Conservation (phyloP, 2,797 vertebrate species). For the Buphagus erythrorhynchus region DNA sequence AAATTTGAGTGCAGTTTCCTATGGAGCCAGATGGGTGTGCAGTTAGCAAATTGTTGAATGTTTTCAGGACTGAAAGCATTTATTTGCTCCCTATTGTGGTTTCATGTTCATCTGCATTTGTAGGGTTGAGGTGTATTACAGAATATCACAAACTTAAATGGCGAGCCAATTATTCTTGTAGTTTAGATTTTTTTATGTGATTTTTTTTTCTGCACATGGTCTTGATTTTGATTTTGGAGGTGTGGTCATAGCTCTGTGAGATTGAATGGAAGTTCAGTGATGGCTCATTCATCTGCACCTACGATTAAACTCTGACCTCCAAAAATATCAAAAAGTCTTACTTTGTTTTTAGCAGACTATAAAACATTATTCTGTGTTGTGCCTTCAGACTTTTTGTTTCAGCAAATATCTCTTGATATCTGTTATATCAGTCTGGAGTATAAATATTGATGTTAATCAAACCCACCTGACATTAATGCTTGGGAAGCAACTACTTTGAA, state of each 20-base stretch:
- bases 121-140: background rate
- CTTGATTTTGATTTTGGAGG: background rate
- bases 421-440: background rate
- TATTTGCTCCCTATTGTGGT: background rate
- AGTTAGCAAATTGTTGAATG: conserved; percentile 1
- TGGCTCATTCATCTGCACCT: background rate
- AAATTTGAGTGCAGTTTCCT: conserved; percentile 31
- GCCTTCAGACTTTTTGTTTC: background rate
- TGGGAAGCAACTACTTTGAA: background rate
- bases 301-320: background rate
- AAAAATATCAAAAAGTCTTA: background rate
- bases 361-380: background rate
- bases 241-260: background rate
- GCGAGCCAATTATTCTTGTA: accelerated
- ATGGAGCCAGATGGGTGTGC: conserved; percentile 54
- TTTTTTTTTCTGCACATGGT: background rate
- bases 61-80: background rate
- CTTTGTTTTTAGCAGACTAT: background rate
- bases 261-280: background rate
- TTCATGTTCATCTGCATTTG: background rate
- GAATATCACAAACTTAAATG: background rate
- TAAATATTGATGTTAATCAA: background rate
- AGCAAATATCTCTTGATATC: background rate
- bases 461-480: accelerated
- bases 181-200: background rate